These are phyloP conservation scores for Urocolius indicus DNA, from an alignment of 2,113 vertebrate genomes.

Conservation along the genomic window DNA sequence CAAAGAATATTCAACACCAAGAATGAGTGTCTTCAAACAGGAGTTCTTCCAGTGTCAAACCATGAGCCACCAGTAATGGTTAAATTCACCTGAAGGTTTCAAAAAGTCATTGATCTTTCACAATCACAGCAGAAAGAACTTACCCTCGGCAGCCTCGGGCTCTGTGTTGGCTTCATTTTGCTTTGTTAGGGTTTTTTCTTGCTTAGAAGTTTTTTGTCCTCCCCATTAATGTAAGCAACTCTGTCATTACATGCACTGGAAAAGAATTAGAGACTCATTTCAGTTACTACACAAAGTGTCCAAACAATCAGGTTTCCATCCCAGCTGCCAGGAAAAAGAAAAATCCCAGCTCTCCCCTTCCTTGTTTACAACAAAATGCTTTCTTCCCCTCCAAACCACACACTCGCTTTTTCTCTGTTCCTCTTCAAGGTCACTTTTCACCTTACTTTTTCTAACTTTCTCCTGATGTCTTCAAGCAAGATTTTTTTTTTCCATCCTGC, in stretches of 20 bases:
- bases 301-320: not conserved
- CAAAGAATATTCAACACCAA: not conserved
- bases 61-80: not conserved
- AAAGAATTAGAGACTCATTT: not conserved
- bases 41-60: not conserved
- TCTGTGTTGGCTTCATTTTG: slow-evolving; percentile 23
- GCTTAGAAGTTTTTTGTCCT: not conserved
- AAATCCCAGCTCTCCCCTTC: not conserved
- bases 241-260: not conserved
- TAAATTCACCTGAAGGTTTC: not conserved
- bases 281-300: not conserved
- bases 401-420: not conserved
- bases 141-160: not conserved
- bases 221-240: not conserved
- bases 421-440: not conserved
- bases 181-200: not conserved
- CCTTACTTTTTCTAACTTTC: not conserved
- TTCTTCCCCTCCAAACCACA: not conserved
- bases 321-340: not conserved
- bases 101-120: not conserved
- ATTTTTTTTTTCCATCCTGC: not conserved
- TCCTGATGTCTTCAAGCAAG: not conserved
- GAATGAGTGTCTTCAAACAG: not conserved
- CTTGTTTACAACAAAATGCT: not conserved
- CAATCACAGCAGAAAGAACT: not conserved